Base-by-base conservation (phyloP, 2,113 vertebrate species). In the Callopanchax toddi region DNA sequence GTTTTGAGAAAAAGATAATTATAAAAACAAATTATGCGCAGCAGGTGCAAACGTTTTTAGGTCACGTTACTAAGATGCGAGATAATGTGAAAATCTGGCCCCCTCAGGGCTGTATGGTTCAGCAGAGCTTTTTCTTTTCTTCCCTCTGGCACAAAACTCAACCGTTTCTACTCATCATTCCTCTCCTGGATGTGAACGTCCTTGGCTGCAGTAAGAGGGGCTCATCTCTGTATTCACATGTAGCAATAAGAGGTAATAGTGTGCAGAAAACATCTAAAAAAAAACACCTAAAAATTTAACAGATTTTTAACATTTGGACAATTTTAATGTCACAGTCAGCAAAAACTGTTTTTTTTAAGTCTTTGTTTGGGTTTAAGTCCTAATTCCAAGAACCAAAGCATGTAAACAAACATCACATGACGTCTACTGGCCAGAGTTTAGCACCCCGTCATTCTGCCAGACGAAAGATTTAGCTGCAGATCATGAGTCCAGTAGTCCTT, bases 401-500 rank as follows among this genome's bases (percentile, higher is more conserved):
- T 26, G 51, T 42, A 46, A 72, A 77, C 60, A 70, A 50, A 70
- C 36, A 37, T 49, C 62, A 46, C 36, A 29, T 49, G 68, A 50
- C 46, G 16, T 39, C 11, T 11, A 8, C 70, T 65, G 71, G 68
- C 53, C 58, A 17, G 53, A 3, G 37, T 44, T 52, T 57, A 22
- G 58, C n/a, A 17, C 22, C 12, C 50, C 53, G 69, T 80, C 67
- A 5, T 37, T 16, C 64, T 79, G 73, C 71, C 86, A 84, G 62
- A 43, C 79, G 54, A 21, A 44, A 76, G 81, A 82, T 69, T 82
- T 76, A 63, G 56, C 65, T 59, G 44, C 58, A 15, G 58, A 49
- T 11, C 11, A 21, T 40, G 52, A 65, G 43, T 50, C 58, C 37
- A 65, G 43, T 50, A 18, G n/a, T 34, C 57, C 57, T 60, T 18